Conservation (phyloP, 2,113 vertebrate species). For the Alaudala cheleensis region DNA sequence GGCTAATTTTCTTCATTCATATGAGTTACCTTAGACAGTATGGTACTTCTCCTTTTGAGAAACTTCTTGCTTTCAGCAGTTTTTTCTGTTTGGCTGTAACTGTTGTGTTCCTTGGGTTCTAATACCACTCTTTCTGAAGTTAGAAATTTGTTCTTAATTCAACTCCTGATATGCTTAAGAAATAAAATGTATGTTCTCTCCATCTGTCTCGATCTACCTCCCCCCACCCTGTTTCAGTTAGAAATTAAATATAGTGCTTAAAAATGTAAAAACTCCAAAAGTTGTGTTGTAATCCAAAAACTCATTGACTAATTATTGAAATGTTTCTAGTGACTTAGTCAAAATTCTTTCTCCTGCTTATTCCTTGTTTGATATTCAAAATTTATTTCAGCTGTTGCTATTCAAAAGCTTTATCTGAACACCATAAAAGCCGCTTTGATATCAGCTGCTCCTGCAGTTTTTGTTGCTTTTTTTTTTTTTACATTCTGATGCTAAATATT, state of each 20-base stretch:
- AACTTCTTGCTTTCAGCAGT: not conserved
- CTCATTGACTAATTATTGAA: not conserved
- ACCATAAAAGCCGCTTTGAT: not conserved
- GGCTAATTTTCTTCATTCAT: not conserved
- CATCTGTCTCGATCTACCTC: not conserved
- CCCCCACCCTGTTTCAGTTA: not conserved
- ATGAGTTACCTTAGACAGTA: not conserved
- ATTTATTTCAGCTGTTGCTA: not conserved
- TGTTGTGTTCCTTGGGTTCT: not conserved
- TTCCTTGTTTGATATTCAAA: conserved; percentile 13
- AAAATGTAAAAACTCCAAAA: not conserved
- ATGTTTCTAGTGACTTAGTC: not conserved
- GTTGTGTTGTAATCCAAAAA: not conserved
- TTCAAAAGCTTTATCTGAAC: not conserved
- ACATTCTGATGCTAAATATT: not conserved
- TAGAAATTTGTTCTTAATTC: not conserved
- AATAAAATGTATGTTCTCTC: not conserved
- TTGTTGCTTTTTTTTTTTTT: not conserved
- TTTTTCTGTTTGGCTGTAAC: not conserved
- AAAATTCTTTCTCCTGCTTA: not conserved
- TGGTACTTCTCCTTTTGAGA: not conserved
- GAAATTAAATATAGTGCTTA: not conserved
- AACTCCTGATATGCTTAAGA: not conserved
- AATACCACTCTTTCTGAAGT: not conserved
- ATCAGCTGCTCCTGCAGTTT: not conserved